phyloP scores from a whole-genome alignment of 2,888 invertebrate genomes.

The Drosophila stalkeri region DNA sequence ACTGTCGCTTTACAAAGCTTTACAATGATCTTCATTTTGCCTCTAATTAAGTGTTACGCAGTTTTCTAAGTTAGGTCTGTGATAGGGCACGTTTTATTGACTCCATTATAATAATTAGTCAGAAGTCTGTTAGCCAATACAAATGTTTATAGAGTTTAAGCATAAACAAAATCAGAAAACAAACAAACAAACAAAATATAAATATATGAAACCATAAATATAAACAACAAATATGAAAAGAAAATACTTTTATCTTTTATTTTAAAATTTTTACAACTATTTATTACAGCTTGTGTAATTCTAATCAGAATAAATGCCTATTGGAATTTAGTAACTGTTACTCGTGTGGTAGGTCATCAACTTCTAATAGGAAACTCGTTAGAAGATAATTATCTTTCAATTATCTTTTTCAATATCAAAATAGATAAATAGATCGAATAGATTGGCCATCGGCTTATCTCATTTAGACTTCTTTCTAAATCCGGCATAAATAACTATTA shows the following conservation, averaged over 20 bases:
- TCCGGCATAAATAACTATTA: no score
- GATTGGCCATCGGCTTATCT: no score
- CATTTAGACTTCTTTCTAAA: no score
- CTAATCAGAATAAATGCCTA: slow-evolving; percentile 15
- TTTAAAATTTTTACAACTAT: background rate
- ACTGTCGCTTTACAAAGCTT: slow-evolving; percentile 74
- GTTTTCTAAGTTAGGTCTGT: slow-evolving; percentile 78
- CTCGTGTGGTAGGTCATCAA: background rate
- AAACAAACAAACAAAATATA: slow-evolving; percentile 4
- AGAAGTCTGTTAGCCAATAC: slow-evolving; percentile 68
- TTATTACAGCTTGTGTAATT: slow-evolving; percentile 4
- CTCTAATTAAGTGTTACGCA: slow-evolving; percentile 67
- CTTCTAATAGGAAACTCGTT: slow-evolving; percentile 6
- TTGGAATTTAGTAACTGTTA: slow-evolving; percentile 1
- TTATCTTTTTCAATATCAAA: no score
- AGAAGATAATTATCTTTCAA: background rate
- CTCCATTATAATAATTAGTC: slow-evolving; percentile 61
- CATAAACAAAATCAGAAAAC: slow-evolving; percentile 1
- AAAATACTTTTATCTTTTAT: slow-evolving; percentile 26
- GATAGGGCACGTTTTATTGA: slow-evolving; percentile 82
- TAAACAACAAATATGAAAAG: slow-evolving; percentile 33
- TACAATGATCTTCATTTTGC: slow-evolving; percentile 76
- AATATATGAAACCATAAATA: slow-evolving; percentile 41
- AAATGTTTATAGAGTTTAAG: slow-evolving; percentile 51
- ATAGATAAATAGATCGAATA: no score